These are phyloP conservation scores for Cerastoderma edule DNA, from an alignment of 2,888 invertebrate genomes.

Conservation along the genomic window DNA sequence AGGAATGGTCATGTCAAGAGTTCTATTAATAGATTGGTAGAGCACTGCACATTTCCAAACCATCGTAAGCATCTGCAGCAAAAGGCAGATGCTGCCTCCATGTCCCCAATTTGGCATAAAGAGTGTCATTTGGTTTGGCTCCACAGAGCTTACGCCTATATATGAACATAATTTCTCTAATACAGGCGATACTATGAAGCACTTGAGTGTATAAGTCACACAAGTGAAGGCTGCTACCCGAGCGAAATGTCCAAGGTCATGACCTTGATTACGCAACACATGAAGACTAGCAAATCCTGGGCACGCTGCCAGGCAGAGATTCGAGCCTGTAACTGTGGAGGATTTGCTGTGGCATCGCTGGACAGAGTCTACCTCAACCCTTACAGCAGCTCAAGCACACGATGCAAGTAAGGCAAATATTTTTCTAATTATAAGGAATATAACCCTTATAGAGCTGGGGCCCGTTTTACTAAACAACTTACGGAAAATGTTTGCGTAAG, in stretches of 20 bases:
- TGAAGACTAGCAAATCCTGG: constrained; percentile 32
- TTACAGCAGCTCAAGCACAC: constrained; percentile 1
- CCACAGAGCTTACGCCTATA: too few relatives aligned
- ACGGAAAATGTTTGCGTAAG: too few relatives aligned
- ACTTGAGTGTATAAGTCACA: constrained; percentile 32
- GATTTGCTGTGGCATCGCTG: constrained; percentile 23
- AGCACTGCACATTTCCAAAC: too few relatives aligned
- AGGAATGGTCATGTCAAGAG: too few relatives aligned
- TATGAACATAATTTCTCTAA: too few relatives aligned
- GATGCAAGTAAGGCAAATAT: constrained; percentile 36
- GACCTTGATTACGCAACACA: not conserved
- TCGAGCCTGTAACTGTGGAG: constrained; percentile 43
- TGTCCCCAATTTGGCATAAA: too few relatives aligned
- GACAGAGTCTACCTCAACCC: constrained; percentile 28
- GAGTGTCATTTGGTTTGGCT: too few relatives aligned
- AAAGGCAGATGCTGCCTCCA: too few relatives aligned
- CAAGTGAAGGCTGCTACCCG: constrained; percentile 12
- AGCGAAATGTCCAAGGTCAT: constrained; percentile 25
- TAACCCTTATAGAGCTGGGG: too few relatives aligned
- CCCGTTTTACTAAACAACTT: too few relatives aligned
- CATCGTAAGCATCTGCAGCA: too few relatives aligned
- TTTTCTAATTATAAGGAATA: not conserved
- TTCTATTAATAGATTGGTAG: too few relatives aligned
- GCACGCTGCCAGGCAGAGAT: constrained; percentile 28
- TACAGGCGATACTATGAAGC: constrained; percentile 36